A percentile compares a stretch with the other conserved stretches of the same genome.
These are phyloP conservation scores for Pyrgus malvae DNA, from an alignment of 2,888 invertebrate genomes.

Conservation along the genomic window DNA sequence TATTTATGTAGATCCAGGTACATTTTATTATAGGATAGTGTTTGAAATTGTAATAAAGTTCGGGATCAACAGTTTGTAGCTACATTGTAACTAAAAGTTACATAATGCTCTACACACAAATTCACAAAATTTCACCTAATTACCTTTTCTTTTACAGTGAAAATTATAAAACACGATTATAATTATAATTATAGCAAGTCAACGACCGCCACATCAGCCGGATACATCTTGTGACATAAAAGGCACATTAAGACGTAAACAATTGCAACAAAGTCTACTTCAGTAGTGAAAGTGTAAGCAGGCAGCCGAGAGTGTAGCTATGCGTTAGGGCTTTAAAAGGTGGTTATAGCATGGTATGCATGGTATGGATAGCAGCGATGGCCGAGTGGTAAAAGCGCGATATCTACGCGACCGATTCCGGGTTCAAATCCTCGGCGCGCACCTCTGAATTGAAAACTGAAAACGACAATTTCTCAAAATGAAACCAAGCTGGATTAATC, in stretches of 20 bases:
- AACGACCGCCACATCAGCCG: conserved; percentile 63
- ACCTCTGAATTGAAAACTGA: too few species aligned
- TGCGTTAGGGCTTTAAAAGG: conserved; percentile 3
- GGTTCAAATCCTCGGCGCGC: too few species aligned
- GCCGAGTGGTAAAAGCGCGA: too few species aligned
- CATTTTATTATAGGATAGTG: too few species aligned
- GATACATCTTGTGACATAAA: conserved; percentile 62
- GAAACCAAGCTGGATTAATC: too few species aligned
- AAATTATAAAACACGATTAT: conserved; percentile 22
- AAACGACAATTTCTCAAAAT: too few species aligned
- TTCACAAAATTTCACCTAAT: conserved; percentile 23
- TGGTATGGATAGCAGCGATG: too few species aligned
- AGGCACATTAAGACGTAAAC: conserved; percentile 54
- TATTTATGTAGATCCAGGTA: too few species aligned
- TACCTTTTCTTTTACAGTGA: conserved; percentile 3
- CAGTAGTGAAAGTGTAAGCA: conserved; percentile 54
- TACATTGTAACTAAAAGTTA: too few species aligned
- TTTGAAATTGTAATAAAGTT: too few species aligned
- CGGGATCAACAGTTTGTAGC: background rate
- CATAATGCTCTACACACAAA: too few species aligned
- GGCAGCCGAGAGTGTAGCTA: conserved; percentile 2
- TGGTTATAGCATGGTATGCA: conserved; percentile 26
- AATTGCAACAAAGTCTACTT: conserved; percentile 47
- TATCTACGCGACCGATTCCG: too few species aligned
- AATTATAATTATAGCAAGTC: conserved; percentile 48